phyloP scores from a whole-genome alignment of 2,113 vertebrate species.

The Telmatochromis sp. region DNA sequence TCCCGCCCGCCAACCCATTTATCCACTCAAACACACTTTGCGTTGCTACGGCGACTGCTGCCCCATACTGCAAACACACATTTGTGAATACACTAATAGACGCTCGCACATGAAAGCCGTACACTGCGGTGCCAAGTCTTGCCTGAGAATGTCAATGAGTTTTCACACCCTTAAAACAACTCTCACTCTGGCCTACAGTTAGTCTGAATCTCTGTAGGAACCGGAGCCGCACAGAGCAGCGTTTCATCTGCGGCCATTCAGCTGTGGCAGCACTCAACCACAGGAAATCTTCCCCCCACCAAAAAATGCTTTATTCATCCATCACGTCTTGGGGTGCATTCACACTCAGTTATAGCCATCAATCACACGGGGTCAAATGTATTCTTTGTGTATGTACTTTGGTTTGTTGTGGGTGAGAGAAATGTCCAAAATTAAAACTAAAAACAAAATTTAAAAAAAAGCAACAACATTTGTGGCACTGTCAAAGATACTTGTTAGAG shows the following conservation, averaged over 20 bases:
- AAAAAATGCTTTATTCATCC: slow-evolving; percentile 10
- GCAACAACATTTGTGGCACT: background rate
- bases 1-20: background rate
- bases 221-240: background rate
- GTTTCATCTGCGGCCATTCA: slow-evolving; percentile 28
- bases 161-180: background rate
- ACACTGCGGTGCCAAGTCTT: background rate
- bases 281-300: slow-evolving; percentile 14
- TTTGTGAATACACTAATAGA: slow-evolving; percentile 16
- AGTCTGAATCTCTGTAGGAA: background rate
- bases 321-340: slow-evolving; percentile 15
- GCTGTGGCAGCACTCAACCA: slow-evolving; percentile 24
- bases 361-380: background rate
- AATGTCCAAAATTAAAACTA: background rate
- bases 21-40: background rate
- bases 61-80: background rate
- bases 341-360: background rate
- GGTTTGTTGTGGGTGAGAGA: background rate
- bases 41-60: slow-evolving; percentile 46
- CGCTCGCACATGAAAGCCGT: slow-evolving; percentile 22
- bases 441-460: background rate
- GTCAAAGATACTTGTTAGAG: background rate
- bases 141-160: slow-evolving; percentile 43
- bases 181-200: slow-evolving; percentile 10
- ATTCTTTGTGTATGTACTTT: background rate